Conservation (phyloP, 1,140 invertebrate genomes). For the Drosophila varians region DNA sequence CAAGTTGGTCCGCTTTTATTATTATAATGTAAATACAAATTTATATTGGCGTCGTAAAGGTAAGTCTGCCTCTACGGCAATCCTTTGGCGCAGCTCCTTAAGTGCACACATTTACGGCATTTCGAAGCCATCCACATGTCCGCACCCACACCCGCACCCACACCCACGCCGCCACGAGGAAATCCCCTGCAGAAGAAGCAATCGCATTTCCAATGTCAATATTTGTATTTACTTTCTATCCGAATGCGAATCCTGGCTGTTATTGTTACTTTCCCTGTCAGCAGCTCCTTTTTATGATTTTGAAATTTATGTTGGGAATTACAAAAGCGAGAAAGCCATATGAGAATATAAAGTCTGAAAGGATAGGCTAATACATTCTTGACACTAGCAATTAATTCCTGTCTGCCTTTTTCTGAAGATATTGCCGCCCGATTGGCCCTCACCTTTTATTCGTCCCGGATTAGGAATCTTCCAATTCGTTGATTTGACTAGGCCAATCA, state of each 20-base stretch:
- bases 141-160: too few species aligned
- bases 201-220: constrained; percentile 80
- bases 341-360: not conserved
- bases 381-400: too few species aligned
- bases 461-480: constrained; percentile 1
- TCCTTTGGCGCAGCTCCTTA: constrained; percentile 66
- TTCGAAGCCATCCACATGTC: constrained; percentile 6
- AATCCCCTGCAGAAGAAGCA: constrained; percentile 45
- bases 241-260: constrained; percentile 54
- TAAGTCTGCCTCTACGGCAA: constrained; percentile 34
- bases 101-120: constrained; percentile 34
- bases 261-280: constrained; percentile 49
- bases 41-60: constrained; percentile 83
- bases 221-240: constrained; percentile 82
- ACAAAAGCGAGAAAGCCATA: constrained; percentile 25
- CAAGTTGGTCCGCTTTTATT: constrained; percentile 38
- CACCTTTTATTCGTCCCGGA: not conserved
- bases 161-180: constrained; percentile 4
- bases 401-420: too few species aligned
- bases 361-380: too few species aligned
- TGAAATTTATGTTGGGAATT: constrained; percentile 55
- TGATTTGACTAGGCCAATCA: constrained; percentile 28
- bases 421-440: too few species aligned
- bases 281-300: constrained; percentile 66
- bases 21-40: constrained; percentile 82